Base-by-base conservation (phyloP, 2,888 invertebrate genomes). In the Drosophila gaucha region DNA sequence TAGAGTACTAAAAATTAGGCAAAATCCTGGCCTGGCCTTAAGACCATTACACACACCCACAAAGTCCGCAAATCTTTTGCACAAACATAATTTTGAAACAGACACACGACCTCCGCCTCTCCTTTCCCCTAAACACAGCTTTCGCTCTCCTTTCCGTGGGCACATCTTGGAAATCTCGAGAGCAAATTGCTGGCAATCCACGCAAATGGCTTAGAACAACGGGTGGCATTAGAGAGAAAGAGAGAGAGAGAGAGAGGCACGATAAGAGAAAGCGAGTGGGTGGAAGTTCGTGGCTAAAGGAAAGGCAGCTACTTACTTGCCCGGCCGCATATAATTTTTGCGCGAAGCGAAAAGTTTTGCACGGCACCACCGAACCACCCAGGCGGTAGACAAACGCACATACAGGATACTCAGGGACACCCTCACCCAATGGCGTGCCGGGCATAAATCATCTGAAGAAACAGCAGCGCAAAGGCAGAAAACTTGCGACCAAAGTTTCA, bases 171-270 rank as follows among this genome's bases (percentile, higher is more conserved):
- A 86, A 83, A 88, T 83, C 88, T 88, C 80, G 68, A 77, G 80
- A 86, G 89, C 89, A 90, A 90, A 90, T 90, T 90, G 86, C 89
- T 78, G 89, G 86, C 90, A 89, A 90, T 90, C 87, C 86, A 88
- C 89, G 78, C 78, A 83, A 89, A 90, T 89, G 84, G 85, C 85
- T 83, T 86, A 74, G 85, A 87, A 89, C 89, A 80, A 89, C 89
- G 89, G 90, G 89, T 88, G 89, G 89, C 80, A 86, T 82, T 82
- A 78, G 63, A 60, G 58, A 36, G n/a, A 22, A 8, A 60, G 60
- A 26, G 22, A 14, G 10, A 46, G 24, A 30, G 41, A 47, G n/a
- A 14, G 31, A 18, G 31, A 54, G 65, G n/a, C n/a, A n/a, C n/a
- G n/a, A n/a, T n/a, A n/a, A 18, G 12, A 43, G 31, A 43, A n/a